Base-by-base conservation (phyloP, 2,113 vertebrate species). In the Vidua chalybeata region DNA sequence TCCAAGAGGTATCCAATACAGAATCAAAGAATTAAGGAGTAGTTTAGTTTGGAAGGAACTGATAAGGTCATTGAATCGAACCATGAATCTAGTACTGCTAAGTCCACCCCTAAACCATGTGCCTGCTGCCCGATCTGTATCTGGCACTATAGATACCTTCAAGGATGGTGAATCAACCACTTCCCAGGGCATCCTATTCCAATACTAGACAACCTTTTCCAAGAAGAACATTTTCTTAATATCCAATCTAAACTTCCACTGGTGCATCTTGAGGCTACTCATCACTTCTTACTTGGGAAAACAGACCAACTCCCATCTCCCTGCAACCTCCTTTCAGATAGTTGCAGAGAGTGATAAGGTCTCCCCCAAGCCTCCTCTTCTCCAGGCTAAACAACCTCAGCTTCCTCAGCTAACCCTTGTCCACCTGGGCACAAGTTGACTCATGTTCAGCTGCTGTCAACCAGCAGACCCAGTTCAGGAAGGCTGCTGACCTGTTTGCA, bases 391-490 rank as follows among this genome's bases (percentile, higher is more conserved):
- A 54, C 5, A 31, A 4, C 2, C 6, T 5, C 67, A 62, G 10
- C 8, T 62, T 16, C 13, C 16, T 45, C 21, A 54, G 31, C 10
- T 0, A 1, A 8, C 24, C 20, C 20, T 54, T 28, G 39, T 31
- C 18, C 10, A 46, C 10, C 15, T 48, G 39, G 19, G 20, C 19
- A 62, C 10, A 71, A 15, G 6, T 0, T 4, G 5, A 19, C 10
- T 76, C 16, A 16, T 23, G 3, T 71, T 81, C 27, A 59, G 4
- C 10, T 1, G 13, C 20, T 45, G 13, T 54, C 0, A 0, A 54
- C 5, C 26, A 48, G 10, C 3, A 54, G 6, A 8, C 8, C 7
- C 18, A 10, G 9, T 16, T 37, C 26, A 43, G 80, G 31, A 14
- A 35, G 28, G 33, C 12, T 14, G 46, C 37, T 77, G 46, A 45